Conservation (phyloP, 1,140 invertebrate genomes). For the Papilio helenus region DNA sequence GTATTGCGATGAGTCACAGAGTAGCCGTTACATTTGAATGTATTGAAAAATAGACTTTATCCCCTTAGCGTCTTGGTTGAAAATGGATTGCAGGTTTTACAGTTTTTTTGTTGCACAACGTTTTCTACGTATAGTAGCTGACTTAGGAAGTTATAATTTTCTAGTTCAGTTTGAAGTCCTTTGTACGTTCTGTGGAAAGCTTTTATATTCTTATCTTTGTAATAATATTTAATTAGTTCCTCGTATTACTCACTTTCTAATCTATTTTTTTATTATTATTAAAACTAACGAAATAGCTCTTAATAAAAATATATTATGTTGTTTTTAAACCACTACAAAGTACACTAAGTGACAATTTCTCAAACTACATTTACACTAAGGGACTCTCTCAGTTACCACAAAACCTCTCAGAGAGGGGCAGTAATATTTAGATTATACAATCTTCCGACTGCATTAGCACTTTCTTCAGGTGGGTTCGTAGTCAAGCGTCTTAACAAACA, state of each 20-base stretch:
- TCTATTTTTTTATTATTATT: not conserved
- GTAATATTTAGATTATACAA: too few relatives aligned
- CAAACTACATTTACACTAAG: too few relatives aligned
- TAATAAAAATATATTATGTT: too few relatives aligned
- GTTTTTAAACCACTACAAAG: too few relatives aligned
- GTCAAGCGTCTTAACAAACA: too few relatives aligned
- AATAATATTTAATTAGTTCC: slow-evolving; percentile 25
- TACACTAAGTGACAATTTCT: too few relatives aligned
- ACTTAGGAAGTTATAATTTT: slow-evolving; percentile 38
- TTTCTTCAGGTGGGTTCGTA: too few relatives aligned
- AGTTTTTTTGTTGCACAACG: slow-evolving; percentile 37
- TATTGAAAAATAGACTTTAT: slow-evolving; percentile 31
- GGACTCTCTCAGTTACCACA: too few relatives aligned
- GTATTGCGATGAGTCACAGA: slow-evolving; percentile 42
- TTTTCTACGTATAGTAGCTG: slow-evolving; percentile 38
- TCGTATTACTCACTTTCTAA: slow-evolving; percentile 21
- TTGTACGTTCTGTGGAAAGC: not conserved
- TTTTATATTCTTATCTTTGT: slow-evolving; percentile 29
- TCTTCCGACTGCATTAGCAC: too few relatives aligned
- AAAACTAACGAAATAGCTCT: not conserved
- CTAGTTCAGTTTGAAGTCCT: slow-evolving; percentile 30
- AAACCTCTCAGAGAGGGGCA: too few relatives aligned
- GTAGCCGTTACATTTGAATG: slow-evolving; percentile 4
- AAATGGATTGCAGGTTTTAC: not conserved
- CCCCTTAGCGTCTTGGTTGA: not conserved